Evolutionary conservation across 2,113 vertebrate genomes (phyloP).

Genomic region (Candoia aspera): DNA sequence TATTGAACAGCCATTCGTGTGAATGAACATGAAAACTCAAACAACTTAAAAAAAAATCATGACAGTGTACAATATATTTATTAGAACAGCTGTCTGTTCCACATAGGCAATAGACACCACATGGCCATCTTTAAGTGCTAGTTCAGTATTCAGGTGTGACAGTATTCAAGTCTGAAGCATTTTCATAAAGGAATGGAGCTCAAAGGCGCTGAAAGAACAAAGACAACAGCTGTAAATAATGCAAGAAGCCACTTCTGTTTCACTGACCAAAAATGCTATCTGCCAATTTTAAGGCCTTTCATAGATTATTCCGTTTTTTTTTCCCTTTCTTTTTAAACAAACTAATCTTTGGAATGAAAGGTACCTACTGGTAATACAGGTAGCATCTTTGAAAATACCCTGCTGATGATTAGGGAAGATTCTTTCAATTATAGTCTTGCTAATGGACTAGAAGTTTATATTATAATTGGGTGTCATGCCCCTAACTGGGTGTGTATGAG

Average conservation of each 20-base stretch:
- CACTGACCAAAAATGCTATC: no score
- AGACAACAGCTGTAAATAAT: background rate
- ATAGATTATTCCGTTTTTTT: background rate
- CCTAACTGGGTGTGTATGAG: conserved; percentile 7
- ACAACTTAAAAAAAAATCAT: background rate
- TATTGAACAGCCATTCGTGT: background rate
- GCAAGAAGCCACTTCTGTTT: background rate
- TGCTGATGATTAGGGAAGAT: background rate
- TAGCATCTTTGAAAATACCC: background rate
- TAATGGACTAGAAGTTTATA: background rate
- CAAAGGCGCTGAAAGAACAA: background rate
- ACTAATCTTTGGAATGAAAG: background rate
- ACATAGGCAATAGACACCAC: background rate
- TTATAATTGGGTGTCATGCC: background rate
- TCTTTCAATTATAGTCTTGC: conserved; percentile 12
- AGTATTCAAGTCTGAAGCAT: background rate
- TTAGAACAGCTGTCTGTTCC: background rate
- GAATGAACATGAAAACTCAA: background rate
- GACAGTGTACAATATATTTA: background rate
- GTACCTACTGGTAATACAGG: background rate
- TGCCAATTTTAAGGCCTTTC: background rate
- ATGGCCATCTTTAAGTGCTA: background rate
- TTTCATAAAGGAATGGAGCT: background rate
- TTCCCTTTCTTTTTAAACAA: background rate
- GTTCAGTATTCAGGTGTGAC: background rate